phyloP scores from a whole-genome alignment of 2,113 vertebrate genomes.

The Telmatochromis brachygnathus region DNA sequence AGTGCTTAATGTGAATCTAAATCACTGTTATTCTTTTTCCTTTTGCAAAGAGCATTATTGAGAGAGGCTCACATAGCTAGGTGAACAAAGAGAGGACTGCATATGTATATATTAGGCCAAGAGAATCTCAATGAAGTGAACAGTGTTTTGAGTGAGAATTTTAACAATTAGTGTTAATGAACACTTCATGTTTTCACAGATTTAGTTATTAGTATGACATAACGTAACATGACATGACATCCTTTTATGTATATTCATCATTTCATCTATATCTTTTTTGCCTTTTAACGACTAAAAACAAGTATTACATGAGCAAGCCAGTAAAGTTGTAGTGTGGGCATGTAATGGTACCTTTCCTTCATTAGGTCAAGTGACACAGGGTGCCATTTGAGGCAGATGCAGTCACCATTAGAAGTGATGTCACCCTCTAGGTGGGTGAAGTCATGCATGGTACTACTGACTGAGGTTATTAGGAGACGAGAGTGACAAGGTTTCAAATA shows the following conservation, averaged over 20 bases:
- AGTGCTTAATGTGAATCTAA: background rate
- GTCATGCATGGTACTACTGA: background rate
- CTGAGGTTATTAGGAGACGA: background rate
- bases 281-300: background rate
- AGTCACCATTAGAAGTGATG: background rate
- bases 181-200: background rate
- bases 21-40: background rate
- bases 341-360: background rate
- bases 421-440: background rate
- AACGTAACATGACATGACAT: background rate
- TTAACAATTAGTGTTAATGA: background rate
- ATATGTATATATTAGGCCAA: background rate
- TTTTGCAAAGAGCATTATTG: background rate
- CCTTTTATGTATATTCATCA: background rate
- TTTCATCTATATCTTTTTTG: background rate
- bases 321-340: background rate
- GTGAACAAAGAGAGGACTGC: background rate
- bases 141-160: background rate
- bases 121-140: background rate
- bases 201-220: background rate
- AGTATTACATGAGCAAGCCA: background rate
- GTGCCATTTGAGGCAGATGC: constrained; percentile 3
- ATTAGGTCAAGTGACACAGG: background rate
- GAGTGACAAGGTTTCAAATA: background rate
- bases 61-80: background rate